A percentile compares a stretch with the other conserved stretches of the same genome.
Conservation (phyloP, 1,140 invertebrate genomes). For the Lucilia sericata region DNA sequence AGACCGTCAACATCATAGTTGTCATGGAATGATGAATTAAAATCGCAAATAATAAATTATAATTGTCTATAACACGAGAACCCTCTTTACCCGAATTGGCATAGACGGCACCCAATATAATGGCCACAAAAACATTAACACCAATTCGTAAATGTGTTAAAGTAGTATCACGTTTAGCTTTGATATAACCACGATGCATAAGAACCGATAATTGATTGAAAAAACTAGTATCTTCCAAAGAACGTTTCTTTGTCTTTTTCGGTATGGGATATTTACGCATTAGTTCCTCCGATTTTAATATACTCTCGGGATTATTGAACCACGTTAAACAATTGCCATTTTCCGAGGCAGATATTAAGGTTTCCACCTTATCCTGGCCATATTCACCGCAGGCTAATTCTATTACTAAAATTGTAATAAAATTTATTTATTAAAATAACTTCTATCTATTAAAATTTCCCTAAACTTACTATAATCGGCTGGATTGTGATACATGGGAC, state of each 20-base stretch:
- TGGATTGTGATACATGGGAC: constrained; percentile 94
- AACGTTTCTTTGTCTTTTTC: constrained; percentile 62
- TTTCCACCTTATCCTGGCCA: constrained; percentile 81
- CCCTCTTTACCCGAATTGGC: constrained; percentile 78
- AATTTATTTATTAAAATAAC: background rate
- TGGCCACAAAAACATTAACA: constrained; percentile 78
- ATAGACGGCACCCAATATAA: constrained; percentile 81
- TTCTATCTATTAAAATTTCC: background rate
- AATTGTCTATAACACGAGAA: constrained; percentile 81
- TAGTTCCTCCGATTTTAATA: constrained; percentile 71
- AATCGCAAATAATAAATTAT: constrained; percentile 84
- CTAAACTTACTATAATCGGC: constrained; percentile 87
- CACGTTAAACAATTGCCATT: constrained; percentile 79
- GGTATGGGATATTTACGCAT: constrained; percentile 71
- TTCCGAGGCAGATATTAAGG: constrained; percentile 77
- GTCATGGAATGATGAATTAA: constrained; percentile 88
- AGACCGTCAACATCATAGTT: constrained; percentile 86
- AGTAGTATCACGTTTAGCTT: constrained; percentile 84
- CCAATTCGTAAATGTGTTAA: constrained; percentile 86
- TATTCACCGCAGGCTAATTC: constrained; percentile 92
- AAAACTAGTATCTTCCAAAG: constrained; percentile 77
- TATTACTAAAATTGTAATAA: constrained; percentile 74
- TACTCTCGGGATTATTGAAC: constrained; percentile 73
- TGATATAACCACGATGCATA: constrained; percentile 77
- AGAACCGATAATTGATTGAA: constrained; percentile 79